These are phyloP conservation scores for Scyliorhinus canicula DNA, from an alignment of 2,797 vertebrate species.

Conservation along the genomic window DNA sequence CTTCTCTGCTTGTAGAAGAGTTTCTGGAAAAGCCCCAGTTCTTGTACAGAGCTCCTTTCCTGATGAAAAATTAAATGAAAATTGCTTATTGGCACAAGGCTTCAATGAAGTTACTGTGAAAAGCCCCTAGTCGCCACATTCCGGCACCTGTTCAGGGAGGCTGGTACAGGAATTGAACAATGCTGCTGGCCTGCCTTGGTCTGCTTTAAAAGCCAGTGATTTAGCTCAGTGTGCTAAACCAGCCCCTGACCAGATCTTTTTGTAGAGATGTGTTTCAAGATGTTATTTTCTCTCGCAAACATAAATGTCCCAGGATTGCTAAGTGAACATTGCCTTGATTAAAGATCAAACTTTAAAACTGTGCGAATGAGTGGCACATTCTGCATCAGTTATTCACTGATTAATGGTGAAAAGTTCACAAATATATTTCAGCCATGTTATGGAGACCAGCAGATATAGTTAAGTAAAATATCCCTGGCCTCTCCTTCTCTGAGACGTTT, in stretches of 20 bases:
- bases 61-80: too few species aligned
- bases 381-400: neutral
- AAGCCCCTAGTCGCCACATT: too few species aligned
- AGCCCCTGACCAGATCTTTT: neutral
- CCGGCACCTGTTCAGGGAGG: too few species aligned
- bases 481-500: neutral
- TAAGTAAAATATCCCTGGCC: neutral
- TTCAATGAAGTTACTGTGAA: too few species aligned
- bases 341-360: neutral
- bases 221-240: too few species aligned
- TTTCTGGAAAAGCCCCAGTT: neutral
- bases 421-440: neutral
- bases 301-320: neutral
- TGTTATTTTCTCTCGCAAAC: neutral
- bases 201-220: too few species aligned
- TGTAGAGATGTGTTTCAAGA: neutral
- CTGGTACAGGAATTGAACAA: too few species aligned
- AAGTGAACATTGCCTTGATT: neutral
- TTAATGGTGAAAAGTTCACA: neutral
- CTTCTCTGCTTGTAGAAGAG: neutral
- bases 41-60: neutral
- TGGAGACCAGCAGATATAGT: neutral
- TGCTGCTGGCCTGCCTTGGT: too few species aligned
- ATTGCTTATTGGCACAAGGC: too few species aligned
- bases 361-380: neutral